These are phyloP conservation scores for Drosophila mayaguana DNA, from an alignment of 2,888 invertebrate genomes.

Conservation along the genomic window DNA sequence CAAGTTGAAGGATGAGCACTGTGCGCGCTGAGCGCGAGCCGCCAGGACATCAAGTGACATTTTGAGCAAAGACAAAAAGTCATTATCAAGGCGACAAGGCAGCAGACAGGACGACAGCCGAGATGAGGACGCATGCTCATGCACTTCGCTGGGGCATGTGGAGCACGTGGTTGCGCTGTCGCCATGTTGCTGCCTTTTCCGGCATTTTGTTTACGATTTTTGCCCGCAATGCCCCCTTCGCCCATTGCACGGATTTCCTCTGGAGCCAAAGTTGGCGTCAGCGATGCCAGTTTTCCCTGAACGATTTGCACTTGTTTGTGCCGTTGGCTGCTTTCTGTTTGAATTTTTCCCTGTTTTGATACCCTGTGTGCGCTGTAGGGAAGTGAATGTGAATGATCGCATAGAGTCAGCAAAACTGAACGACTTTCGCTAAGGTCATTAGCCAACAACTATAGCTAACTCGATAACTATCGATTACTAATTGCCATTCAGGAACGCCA, in stretches of 20 bases:
- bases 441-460: too few species aligned
- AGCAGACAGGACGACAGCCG: constrained; percentile 38
- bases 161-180: constrained; percentile 66
- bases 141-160: constrained; percentile 63
- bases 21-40: constrained; percentile 20
- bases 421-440: too few species aligned
- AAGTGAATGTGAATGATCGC: not conserved
- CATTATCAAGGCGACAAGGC: constrained; percentile 74
- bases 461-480: too few species aligned
- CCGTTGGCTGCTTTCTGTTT: constrained; percentile 47
- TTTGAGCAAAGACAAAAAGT: constrained; percentile 80
- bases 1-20: constrained; percentile 12
- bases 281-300: constrained; percentile 69
- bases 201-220: constrained; percentile 78
- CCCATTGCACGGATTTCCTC: constrained; percentile 67
- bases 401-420: too few species aligned
- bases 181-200: constrained; percentile 78
- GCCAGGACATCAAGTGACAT: constrained; percentile 72
- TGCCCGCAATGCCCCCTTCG: constrained; percentile 18
- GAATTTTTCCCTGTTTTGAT: constrained; percentile 22
- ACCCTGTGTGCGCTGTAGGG: constrained; percentile 2
- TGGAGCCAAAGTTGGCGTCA: constrained; percentile 55
- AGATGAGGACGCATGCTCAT: constrained; percentile 24
- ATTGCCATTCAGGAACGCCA: too few species aligned
- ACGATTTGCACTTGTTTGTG: constrained; percentile 77